phyloP scores from a whole-genome alignment of 2,888 invertebrate genomes.

The Agonopterix subpropinquella region DNA sequence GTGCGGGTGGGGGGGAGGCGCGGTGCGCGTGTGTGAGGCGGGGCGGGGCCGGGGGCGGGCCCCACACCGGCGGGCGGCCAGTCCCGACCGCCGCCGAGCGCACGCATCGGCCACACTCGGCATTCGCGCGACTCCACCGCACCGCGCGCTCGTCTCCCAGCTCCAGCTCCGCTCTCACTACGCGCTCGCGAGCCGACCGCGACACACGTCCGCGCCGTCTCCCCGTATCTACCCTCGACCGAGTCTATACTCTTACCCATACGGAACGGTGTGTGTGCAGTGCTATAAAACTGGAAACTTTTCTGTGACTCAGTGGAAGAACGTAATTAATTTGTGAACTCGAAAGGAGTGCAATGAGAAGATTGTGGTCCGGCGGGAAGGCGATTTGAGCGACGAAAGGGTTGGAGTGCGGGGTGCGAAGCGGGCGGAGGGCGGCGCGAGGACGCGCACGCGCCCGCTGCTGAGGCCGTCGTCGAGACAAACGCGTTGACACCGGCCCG shows the following conservation, averaged over 20 bases:
- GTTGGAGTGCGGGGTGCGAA: conserved; percentile 57
- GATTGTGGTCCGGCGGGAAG: conserved; percentile 50
- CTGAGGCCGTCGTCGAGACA: conserved; percentile 34
- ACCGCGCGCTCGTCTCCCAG: conserved; percentile 39
- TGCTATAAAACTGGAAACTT: conserved; percentile 37
- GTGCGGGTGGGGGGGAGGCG: conserved; percentile 25
- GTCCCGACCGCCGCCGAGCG: conserved; percentile 47
- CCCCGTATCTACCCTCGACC: conserved; percentile 19
- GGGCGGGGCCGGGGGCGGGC: conserved; percentile 59
- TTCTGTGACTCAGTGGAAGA: conserved; percentile 35
- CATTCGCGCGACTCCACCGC: conserved; percentile 58
- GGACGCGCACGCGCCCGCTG: conserved; percentile 60
- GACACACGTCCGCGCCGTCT: conserved; percentile 30
- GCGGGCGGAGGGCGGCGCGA: conserved; percentile 63
- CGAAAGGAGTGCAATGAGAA: conserved; percentile 43
- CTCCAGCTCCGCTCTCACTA: conserved; percentile 28
- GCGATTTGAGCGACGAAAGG: conserved; percentile 61
- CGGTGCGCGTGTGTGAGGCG: conserved; percentile 20
- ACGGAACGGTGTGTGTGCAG: conserved; percentile 20
- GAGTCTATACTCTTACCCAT: neutral
- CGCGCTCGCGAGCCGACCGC: conserved; percentile 54
- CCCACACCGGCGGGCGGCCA: conserved; percentile 39
- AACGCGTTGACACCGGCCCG: conserved; percentile 54
- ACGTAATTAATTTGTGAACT: conserved; percentile 23
- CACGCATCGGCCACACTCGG: conserved; percentile 36